Percentiles rank a stretch among this genome's conserved stretches.
phyloP scores from a whole-genome alignment of 2,888 invertebrate genomes.

The Drosophila leonis region DNA sequence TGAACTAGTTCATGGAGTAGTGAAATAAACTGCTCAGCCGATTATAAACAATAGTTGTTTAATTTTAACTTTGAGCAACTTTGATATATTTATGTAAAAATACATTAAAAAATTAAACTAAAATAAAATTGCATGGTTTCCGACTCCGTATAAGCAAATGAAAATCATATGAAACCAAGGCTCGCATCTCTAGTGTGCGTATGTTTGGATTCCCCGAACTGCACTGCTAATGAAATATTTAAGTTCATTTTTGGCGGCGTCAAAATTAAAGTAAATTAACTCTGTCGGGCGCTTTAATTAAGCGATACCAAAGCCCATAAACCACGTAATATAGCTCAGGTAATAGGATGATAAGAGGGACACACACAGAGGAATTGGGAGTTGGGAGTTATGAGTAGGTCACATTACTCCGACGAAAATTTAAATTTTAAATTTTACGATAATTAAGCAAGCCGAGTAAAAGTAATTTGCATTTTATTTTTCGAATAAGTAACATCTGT shows the following conservation, averaged over 20 bases:
- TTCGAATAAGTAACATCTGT: neutral
- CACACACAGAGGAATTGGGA: neutral
- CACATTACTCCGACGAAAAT: conserved; percentile 13
- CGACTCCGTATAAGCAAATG: neutral
- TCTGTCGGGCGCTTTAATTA: conserved; percentile 70
- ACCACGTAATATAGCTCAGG: conserved; percentile 6
- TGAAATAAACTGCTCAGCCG: too few species aligned
- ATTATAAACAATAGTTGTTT: too few species aligned
- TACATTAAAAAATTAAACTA: too few species aligned
- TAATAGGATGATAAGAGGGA: neutral
- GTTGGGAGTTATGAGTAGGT: neutral
- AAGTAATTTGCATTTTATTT: conserved; percentile 23
- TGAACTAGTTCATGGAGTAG: neutral
- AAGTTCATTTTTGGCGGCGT: conserved; percentile 69
- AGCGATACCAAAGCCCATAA: conserved; percentile 43
- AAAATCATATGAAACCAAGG: too few species aligned
- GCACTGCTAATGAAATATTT: conserved; percentile 73
- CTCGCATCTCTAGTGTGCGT: neutral
- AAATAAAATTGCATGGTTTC: neutral
- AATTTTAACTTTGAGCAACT: too few species aligned
- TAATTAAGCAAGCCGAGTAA: conserved; percentile 17
- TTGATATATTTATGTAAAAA: too few species aligned
- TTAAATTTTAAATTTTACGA: conserved; percentile 32
- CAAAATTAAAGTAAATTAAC: conserved; percentile 75
- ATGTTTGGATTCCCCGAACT: conserved; percentile 36